A percentile compares a stretch with the other conserved stretches of the same genome.
phyloP scores from a whole-genome alignment of 2,113 vertebrate species.

The Tauraco erythrolophus region DNA sequence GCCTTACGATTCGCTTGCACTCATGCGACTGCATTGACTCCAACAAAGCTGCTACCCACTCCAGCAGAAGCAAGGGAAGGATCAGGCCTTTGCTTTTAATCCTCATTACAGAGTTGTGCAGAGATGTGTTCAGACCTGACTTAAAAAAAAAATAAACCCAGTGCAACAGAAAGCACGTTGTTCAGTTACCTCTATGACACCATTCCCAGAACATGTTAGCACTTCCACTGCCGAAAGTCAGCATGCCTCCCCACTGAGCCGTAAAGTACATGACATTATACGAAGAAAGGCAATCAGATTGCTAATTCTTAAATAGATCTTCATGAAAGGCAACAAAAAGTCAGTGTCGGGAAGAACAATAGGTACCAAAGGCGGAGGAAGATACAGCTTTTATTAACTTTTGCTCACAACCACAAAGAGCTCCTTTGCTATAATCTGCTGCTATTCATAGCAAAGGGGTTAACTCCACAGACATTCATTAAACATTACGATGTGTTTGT shows the following conservation, averaged over 20 bases:
- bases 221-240: background rate
- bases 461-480: background rate
- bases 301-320: constrained; percentile 13
- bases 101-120: background rate
- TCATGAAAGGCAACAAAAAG: background rate
- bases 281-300: background rate
- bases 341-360: constrained; percentile 1
- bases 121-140: background rate
- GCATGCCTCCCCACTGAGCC: background rate
- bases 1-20: background rate
- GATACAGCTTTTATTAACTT: background rate
- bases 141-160: background rate
- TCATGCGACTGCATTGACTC: background rate
- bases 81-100: background rate
- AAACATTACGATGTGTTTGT: background rate
- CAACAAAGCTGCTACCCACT: background rate
- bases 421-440: background rate
- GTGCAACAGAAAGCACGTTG: background rate
- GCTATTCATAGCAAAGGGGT: background rate
- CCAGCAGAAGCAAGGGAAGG: background rate
- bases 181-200: background rate
- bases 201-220: background rate
- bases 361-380: background rate
- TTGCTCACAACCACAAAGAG: background rate
- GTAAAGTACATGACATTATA: background rate